These are phyloP conservation scores for Rhombomys opimus DNA, from an alignment of 2,113 vertebrate genomes.

Conservation along the genomic window DNA sequence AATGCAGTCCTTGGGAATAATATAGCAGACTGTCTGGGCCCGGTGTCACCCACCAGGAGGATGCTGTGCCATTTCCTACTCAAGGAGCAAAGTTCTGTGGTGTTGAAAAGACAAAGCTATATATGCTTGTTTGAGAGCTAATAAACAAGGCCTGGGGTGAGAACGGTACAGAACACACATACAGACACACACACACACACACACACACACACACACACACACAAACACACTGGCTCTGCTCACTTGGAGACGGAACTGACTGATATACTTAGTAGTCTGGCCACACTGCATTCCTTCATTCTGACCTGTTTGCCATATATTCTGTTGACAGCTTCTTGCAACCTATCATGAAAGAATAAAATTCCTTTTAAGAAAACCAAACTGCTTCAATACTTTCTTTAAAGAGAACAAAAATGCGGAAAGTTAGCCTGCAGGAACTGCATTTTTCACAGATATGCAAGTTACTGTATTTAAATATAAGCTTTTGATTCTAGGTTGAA, in stretches of 20 bases:
- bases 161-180: not conserved
- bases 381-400: conserved; percentile 83
- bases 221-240: not conserved
- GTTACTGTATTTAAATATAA: conserved; percentile 82
- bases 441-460: conserved; percentile 82
- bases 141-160: not conserved
- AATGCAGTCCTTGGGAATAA: conserved; percentile 56
- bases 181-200: not conserved
- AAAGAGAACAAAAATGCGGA: conserved; percentile 79
- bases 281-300: conserved; percentile 76
- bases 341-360: conserved; percentile 83
- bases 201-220: not conserved
- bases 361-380: conserved; percentile 82
- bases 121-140: conserved; percentile 72
- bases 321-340: conserved; percentile 81
- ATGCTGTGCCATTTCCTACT: conserved; percentile 59
- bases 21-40: conserved; percentile 34
- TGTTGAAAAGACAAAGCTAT: conserved; percentile 72
- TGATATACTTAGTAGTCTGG: conserved; percentile 71
- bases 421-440: conserved; percentile 83
- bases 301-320: conserved; percentile 81
- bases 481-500: conserved; percentile 82
- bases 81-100: conserved; percentile 56
- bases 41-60: conserved; percentile 41
- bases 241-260: conserved; percentile 71